These are phyloP conservation scores for Scaeva pyrastri DNA, from an alignment of 2,888 invertebrate genomes.

Conservation along the genomic window DNA sequence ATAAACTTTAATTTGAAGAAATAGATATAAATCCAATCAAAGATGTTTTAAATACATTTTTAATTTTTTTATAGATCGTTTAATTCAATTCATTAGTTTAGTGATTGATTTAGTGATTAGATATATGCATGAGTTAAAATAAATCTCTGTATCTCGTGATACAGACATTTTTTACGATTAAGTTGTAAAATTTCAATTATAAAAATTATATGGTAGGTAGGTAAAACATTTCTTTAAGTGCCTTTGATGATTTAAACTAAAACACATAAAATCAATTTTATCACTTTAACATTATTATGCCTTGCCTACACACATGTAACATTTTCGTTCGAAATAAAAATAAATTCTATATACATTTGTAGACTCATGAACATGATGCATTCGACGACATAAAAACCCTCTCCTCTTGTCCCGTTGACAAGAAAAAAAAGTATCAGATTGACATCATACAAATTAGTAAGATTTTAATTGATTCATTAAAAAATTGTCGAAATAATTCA, in stretches of 20 bases:
- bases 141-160: too few species aligned
- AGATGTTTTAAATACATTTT: neutral
- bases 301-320: neutral
- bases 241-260: conserved; percentile 5
- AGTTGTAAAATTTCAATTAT: conserved; percentile 6
- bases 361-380: neutral
- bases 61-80: neutral
- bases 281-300: conserved; percentile 4
- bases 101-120: too few species aligned
- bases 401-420: too few species aligned
- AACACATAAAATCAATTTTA: conserved; percentile 8
- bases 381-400: neutral
- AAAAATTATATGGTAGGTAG: neutral
- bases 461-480: conserved; percentile 68
- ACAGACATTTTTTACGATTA: neutral
- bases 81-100: neutral
- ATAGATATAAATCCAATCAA: neutral
- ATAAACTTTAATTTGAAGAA: too few species aligned
- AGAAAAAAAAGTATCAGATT: conserved; percentile 53
- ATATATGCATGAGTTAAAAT: too few species aligned
- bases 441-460: conserved; percentile 64
- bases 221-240: neutral
- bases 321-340: neutral
- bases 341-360: neutral
- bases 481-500: conserved; percentile 62